These are phyloP conservation scores for Saguinus imperator DNA, from an alignment of 2,113 vertebrate species.

Conservation along the genomic window DNA sequence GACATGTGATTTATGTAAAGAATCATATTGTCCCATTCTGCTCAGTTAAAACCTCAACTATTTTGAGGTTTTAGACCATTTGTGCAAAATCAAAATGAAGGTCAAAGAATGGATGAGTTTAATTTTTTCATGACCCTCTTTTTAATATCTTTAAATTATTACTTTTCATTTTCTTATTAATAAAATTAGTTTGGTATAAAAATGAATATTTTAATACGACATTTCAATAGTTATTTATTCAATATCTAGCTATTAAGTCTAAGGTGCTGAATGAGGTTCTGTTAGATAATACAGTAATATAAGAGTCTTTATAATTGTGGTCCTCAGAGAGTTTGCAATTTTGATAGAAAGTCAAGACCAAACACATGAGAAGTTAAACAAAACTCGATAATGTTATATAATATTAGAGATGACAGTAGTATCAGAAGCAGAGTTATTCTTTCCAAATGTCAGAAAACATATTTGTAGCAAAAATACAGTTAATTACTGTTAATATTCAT, in stretches of 20 bases:
- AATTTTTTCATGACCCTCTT: background rate
- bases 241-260: background rate
- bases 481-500: background rate
- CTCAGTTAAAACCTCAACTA: background rate
- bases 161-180: slow-evolving; percentile 29
- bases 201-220: background rate
- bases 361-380: background rate
- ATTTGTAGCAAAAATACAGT: background rate
- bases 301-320: background rate
- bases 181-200: background rate
- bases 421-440: background rate
- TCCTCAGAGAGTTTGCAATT: background rate
- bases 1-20: background rate
- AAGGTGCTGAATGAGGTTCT: background rate
- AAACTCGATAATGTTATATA: background rate
- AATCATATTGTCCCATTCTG: background rate
- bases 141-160: background rate
- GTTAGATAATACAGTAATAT: background rate
- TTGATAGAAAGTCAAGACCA: background rate
- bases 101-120: background rate
- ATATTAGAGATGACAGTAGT: background rate
- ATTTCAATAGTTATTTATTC: background rate
- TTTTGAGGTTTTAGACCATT: slow-evolving; percentile 8
- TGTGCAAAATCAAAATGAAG: slow-evolving; percentile 40
- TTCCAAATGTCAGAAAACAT: slow-evolving; percentile 4